Percentiles rank a stretch among this genome's conserved stretches.
Conservation (phyloP, 2,797 vertebrate genomes). For the Lateolabrax maculatus region DNA sequence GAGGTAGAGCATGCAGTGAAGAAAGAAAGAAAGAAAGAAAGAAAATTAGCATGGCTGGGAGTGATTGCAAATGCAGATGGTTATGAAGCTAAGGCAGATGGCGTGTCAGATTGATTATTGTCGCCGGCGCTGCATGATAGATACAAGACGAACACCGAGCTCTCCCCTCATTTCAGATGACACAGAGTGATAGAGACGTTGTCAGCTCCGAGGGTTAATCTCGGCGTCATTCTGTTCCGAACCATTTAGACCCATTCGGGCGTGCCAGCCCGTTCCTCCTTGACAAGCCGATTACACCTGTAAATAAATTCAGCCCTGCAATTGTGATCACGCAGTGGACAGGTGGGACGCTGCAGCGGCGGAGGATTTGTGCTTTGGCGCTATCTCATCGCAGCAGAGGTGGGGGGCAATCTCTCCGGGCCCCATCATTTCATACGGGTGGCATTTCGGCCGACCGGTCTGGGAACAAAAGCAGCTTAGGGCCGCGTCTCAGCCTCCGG, state of each 20-base stretch:
- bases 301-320: slow-evolving; percentile 58
- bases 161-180: slow-evolving; percentile 71
- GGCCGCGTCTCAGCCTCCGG: slow-evolving; percentile 32
- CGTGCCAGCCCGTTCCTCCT: slow-evolving; percentile 52
- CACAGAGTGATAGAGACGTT: slow-evolving; percentile 74
- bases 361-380: slow-evolving; percentile 28
- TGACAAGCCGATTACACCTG: slow-evolving; percentile 70
- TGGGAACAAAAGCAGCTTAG: slow-evolving; percentile 66
- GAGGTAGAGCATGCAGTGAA: slow-evolving; percentile 20
- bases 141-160: slow-evolving; percentile 69
- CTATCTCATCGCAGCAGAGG: slow-evolving; percentile 51
- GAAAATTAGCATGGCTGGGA: slow-evolving; percentile 62
- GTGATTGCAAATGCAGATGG: slow-evolving; percentile 83
- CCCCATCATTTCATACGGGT: slow-evolving; percentile 49
- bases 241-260: slow-evolving; percentile 56
- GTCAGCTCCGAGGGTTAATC: slow-evolving; percentile 68
- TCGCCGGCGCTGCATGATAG: slow-evolving; percentile 70
- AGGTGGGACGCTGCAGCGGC: slow-evolving; percentile 37
- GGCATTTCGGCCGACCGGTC: slow-evolving; percentile 63
- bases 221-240: slow-evolving; percentile 58
- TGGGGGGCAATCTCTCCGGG: slow-evolving; percentile 38
- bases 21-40: slow-evolving; percentile 17
- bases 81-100: slow-evolving; percentile 84
- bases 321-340: slow-evolving; percentile 41
- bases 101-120: slow-evolving; percentile 85